A percentile compares a stretch with the other conserved stretches of the same genome.
phyloP scores from a whole-genome alignment of 2,113 vertebrate genomes.

The Actenoides lindsayi region DNA sequence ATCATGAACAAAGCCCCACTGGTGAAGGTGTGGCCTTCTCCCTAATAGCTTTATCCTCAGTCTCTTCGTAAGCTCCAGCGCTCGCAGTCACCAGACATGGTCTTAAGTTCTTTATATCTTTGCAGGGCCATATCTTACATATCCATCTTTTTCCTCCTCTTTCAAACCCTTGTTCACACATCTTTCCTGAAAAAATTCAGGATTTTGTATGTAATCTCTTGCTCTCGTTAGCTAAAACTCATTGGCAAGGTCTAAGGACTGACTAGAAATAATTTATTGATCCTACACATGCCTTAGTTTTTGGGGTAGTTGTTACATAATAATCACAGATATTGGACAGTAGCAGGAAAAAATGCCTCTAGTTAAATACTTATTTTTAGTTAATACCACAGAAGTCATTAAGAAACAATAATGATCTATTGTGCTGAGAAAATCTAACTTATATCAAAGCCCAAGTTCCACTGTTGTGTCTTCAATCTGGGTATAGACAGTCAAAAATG shows the following conservation, averaged over 20 bases:
- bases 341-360: neutral
- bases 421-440: neutral
- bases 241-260: neutral
- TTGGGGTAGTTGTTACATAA: neutral
- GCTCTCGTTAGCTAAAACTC: neutral
- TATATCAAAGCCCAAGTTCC: neutral
- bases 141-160: neutral
- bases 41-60: neutral
- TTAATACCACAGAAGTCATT: neutral
- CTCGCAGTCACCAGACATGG: neutral
- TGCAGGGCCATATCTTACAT: neutral
- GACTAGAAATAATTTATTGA: neutral
- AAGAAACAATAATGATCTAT: neutral
- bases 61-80: neutral
- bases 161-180: neutral
- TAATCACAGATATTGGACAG: neutral
- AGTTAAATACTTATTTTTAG: neutral
- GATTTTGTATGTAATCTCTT: neutral
- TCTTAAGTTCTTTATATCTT: neutral
- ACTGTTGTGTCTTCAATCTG: neutral
- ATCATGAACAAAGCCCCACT: neutral
- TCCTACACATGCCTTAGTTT: neutral
- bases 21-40: neutral
- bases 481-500: neutral
- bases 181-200: neutral